Evolutionary conservation across 2,888 invertebrate species (phyloP).

Genomic region (Subacronicta megacephala): DNA sequence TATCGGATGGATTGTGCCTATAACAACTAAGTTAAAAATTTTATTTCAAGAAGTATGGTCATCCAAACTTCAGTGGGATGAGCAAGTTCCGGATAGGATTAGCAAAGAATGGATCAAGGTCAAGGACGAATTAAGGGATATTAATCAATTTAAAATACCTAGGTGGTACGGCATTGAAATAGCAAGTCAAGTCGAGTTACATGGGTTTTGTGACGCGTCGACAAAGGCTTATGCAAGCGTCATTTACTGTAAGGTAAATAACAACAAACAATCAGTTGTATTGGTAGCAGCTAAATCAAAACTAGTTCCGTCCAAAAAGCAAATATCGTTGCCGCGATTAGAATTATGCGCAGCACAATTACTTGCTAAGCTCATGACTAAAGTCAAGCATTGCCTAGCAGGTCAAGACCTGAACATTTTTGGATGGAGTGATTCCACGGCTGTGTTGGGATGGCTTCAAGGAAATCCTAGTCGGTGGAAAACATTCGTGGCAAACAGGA

Average conservation of each 20-base stretch:
- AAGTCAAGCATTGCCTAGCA: slow-evolving; percentile 14
- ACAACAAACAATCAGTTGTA: background rate
- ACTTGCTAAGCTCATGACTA: slow-evolving; percentile 17
- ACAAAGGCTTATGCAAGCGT: slow-evolving; percentile 1
- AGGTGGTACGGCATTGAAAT: slow-evolving; percentile 8
- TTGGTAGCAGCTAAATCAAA: slow-evolving; percentile 19
- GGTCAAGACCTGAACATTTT: slow-evolving; percentile 2
- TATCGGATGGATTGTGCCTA: slow-evolving; percentile 35
- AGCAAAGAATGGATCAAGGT: slow-evolving; percentile 20
- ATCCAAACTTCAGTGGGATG: slow-evolving; percentile 20
- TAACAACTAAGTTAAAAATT: slow-evolving; percentile 31
- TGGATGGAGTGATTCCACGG: slow-evolving; percentile 29
- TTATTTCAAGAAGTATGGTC: slow-evolving; percentile 32
- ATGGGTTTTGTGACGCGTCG: slow-evolving; percentile 16
- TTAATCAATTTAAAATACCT: slow-evolving; percentile 15
- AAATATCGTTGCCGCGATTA: slow-evolving; percentile 17
- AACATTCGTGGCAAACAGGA: too few relatives aligned
- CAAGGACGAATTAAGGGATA: slow-evolving; percentile 1
- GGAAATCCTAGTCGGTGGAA: too few relatives aligned
- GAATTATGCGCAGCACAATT: slow-evolving; percentile 6
- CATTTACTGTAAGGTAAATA: background rate
- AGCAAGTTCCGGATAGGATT: slow-evolving; percentile 11
- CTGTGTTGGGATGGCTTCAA: slow-evolving; percentile 5
- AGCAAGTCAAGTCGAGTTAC: slow-evolving; percentile 8
- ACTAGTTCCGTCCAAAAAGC: slow-evolving; percentile 16